phyloP scores from a whole-genome alignment of 1,140 invertebrate genomes.

The Heliconius nattereri region DNA sequence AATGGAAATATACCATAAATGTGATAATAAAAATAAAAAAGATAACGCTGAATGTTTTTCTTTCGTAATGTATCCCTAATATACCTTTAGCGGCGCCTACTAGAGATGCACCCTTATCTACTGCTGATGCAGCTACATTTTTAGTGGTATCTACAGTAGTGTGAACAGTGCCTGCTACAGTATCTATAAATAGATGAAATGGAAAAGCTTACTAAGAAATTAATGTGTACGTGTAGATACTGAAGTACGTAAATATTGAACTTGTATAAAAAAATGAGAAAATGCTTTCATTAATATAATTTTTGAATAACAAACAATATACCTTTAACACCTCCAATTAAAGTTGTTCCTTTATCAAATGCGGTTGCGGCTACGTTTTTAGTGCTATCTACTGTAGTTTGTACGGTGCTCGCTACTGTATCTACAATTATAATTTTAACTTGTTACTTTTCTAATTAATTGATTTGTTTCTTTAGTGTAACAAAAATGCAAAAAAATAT shows the following conservation, averaged over 20 bases:
- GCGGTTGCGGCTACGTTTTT: slow-evolving; percentile 38
- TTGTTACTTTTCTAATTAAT: neutral
- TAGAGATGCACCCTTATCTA: slow-evolving; percentile 53
- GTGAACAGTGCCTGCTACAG: slow-evolving; percentile 52
- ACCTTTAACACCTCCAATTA: slow-evolving; percentile 62
- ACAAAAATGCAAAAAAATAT: neutral
- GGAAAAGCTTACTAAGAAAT: neutral
- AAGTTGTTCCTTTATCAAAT: slow-evolving; percentile 48
- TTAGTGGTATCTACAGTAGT: slow-evolving; percentile 58
- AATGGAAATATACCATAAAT: slow-evolving; percentile 25
- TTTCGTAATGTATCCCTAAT: neutral
- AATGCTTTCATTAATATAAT: neutral
- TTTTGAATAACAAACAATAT: slow-evolving; percentile 22
- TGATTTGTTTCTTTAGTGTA: neutral
- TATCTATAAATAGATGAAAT: slow-evolving; percentile 47
- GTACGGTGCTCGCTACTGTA: slow-evolving; percentile 44
- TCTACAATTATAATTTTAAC: slow-evolving; percentile 34
- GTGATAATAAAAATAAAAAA: neutral
- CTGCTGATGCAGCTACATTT: slow-evolving; percentile 51
- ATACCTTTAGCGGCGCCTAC: slow-evolving; percentile 38
- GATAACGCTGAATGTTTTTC: neutral
- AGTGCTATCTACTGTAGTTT: slow-evolving; percentile 41
- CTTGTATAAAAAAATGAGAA: neutral
- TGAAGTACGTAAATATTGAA: too few species aligned
- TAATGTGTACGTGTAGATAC: neutral